Evolutionary conservation across 1,140 invertebrate genomes (phyloP).

Genomic region (Bombus polaris): DNA sequence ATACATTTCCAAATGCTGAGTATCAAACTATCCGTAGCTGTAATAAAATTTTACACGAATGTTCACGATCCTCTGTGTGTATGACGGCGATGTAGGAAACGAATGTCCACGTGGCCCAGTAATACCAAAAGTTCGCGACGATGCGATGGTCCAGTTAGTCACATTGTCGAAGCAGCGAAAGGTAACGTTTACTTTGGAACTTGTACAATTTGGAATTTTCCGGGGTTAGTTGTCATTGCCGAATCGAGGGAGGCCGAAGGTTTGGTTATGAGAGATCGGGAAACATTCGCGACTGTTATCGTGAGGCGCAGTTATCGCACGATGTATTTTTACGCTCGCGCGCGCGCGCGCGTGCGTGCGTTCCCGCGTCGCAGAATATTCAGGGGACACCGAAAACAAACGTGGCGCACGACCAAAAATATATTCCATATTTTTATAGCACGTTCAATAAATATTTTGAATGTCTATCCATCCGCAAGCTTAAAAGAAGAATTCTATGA

Average conservation of each 20-base stretch:
- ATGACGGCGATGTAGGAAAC: not conserved
- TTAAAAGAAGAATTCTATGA: constrained; percentile 41
- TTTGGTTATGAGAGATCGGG: constrained; percentile 54
- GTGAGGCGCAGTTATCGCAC: constrained; percentile 32
- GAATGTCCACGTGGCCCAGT: not conserved
- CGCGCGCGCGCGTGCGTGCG: not conserved
- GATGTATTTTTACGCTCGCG: constrained; percentile 54
- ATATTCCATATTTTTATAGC: constrained; percentile 44
- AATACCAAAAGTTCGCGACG: not conserved
- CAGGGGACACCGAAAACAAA: constrained; percentile 28
- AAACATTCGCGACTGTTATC: constrained; percentile 51
- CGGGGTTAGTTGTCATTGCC: constrained; percentile 58
- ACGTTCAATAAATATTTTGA: constrained; percentile 46
- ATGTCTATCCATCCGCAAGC: constrained; percentile 21
- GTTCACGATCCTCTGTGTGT: not conserved
- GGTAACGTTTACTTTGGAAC: constrained; percentile 18
- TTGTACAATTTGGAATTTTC: constrained; percentile 57
- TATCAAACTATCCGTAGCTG: not conserved
- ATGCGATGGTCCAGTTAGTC: not conserved
- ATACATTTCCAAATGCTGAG: not conserved
- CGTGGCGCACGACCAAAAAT: constrained; percentile 15
- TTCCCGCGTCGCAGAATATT: constrained; percentile 20
- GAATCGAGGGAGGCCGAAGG: constrained; percentile 34
- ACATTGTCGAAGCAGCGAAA: not conserved
- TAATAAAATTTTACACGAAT: not conserved